Conservation (phyloP, 2,113 vertebrate genomes). For the Odocoileus hemionus region DNA sequence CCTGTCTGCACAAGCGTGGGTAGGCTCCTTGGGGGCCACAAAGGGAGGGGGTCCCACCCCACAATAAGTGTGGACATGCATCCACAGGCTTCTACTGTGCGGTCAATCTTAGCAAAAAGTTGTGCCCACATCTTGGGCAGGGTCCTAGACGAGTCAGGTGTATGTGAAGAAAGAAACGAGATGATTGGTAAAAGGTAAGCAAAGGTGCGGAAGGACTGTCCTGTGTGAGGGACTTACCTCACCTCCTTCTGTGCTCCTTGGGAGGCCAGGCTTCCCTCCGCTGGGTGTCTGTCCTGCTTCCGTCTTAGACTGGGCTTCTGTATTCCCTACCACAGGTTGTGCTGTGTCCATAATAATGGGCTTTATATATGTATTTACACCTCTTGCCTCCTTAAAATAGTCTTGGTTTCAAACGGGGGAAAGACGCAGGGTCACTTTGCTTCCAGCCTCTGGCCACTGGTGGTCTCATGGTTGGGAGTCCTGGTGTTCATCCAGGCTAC, state of each 20-base stretch:
- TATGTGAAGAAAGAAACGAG: not conserved
- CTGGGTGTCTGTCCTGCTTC: not conserved
- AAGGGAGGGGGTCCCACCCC: not conserved
- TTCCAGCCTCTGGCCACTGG: not conserved
- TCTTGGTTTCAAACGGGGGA: not conserved
- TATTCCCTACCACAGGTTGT: rapidly evolving
- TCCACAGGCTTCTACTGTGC: not conserved
- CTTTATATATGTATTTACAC: not conserved
- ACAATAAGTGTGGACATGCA: not conserved
- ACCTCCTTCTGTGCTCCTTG: not conserved
- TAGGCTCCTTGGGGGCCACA: not conserved
- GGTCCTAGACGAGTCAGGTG: not conserved
- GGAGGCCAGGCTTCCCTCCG: not conserved
- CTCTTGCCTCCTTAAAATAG: not conserved
- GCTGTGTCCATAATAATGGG: not conserved
- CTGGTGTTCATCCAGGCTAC: not conserved
- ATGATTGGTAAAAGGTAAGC: not conserved
- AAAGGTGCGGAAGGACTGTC: not conserved
- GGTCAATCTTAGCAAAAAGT: not conserved
- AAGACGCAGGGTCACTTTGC: not conserved
- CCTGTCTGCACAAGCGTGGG: not conserved
- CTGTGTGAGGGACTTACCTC: rapidly evolving
- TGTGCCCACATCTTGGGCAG: not conserved
- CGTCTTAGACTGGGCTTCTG: not conserved
- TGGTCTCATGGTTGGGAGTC: not conserved